phyloP scores from a whole-genome alignment of 2,113 vertebrate genomes.

The Phocoena sinus region DNA sequence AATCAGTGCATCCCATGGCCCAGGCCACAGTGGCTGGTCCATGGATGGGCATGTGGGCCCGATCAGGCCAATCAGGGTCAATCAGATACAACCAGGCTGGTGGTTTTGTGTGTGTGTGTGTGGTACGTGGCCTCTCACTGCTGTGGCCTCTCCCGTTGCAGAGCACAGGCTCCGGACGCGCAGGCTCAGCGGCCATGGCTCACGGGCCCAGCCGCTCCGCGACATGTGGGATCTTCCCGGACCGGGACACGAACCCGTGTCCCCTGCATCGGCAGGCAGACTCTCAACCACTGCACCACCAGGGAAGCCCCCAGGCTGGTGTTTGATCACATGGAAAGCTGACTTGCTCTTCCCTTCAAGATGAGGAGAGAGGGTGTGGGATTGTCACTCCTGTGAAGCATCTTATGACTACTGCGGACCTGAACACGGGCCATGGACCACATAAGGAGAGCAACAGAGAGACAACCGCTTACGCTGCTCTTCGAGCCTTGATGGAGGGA shows the following conservation, averaged over 20 bases:
- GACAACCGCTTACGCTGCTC: background rate
- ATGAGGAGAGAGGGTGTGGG: background rate
- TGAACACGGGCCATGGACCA: background rate
- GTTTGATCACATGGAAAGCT: background rate
- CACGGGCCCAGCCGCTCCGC: no score
- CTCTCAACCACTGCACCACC: no score
- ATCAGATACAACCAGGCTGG: background rate
- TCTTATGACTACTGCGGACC: background rate
- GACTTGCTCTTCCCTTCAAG: background rate
- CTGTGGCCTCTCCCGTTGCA: no score
- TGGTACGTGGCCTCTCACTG: no score
- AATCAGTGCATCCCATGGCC: fast-evolving
- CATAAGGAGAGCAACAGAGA: background rate
- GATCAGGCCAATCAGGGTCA: background rate
- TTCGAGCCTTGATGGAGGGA: background rate
- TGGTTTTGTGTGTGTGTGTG: no score
- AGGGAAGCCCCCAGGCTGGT: no score
- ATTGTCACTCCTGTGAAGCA: no score
- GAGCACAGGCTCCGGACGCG: no score
- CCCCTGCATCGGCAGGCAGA: no score
- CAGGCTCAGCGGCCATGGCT: no score
- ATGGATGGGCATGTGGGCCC: background rate
- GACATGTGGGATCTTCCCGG: no score
- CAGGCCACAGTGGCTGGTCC: background rate
- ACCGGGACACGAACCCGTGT: no score